Base-by-base conservation (phyloP, 2,888 invertebrate species). In the Watsonalla cultraria region DNA sequence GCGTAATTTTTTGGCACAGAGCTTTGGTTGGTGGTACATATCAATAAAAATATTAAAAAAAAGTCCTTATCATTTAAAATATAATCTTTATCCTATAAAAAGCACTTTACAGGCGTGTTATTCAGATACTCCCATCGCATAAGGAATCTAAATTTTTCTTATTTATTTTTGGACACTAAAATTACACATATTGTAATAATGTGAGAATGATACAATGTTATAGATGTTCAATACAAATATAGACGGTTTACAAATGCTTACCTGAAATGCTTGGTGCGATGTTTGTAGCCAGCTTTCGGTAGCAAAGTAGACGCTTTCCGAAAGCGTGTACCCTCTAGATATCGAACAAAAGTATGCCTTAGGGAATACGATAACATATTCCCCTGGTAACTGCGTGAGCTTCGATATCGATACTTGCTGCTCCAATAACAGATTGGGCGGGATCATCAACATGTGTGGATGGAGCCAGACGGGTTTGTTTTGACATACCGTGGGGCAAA, bases 221-320 rank as follows among this genome's bases (percentile, higher is more conserved):
- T n/a, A n/a, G n/a, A n/a, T n/a, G n/a, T n/a, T n/a, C n/a, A n/a
- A n/a, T n/a, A n/a, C n/a, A n/a, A n/a, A n/a, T n/a, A n/a, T n/a
- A n/a, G n/a, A n/a, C 1, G 15, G n/a, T 11, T 34, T 5, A 47
- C 24, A 7, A 34, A n/a, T 33, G 8, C 57, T 61, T 13, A 95
- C 96, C 84, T 94, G 92, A 71, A 97, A 96, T 24, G 95, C 94
- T 68, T 92, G 89, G 63, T 94, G 96, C 95, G 5, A 92, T 90
- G n/a, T n/a, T 51, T 93, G 90, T 0, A 98, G 86, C 97, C 97
- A 98, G 0, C 93, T 92, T 0, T 93, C 90, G 7, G 95, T 94
- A 0, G 97, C 98, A 72, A 97, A 98, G 78, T 97, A 98, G 0
- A 97, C 97, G 73, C 97, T 97, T 77, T 99, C 98, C 0, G 97